Conservation (phyloP, 2,888 invertebrate genomes). For the Tiphia femorata region DNA sequence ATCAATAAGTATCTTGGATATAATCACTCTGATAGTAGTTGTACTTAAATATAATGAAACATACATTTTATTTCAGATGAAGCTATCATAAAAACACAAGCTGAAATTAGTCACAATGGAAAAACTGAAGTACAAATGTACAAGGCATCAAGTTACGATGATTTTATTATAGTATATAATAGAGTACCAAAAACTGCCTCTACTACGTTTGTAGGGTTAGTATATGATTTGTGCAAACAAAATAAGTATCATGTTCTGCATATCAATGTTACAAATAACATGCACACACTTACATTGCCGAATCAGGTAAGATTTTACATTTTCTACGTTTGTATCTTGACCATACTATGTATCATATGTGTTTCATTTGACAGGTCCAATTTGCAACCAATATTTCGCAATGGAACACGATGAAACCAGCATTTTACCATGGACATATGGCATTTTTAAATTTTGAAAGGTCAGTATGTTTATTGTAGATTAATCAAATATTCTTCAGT, state of each 20-base stretch:
- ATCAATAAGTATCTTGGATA: background rate
- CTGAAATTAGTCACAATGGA: conserved; percentile 45
- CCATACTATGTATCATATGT: background rate
- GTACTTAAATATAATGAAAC: conserved; percentile 28
- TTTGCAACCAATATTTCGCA: conserved; percentile 92
- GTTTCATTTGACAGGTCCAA: conserved; percentile 70
- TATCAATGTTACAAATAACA: conserved; percentile 95
- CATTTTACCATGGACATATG: conserved; percentile 97
- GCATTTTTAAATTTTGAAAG: conserved; percentile 95
- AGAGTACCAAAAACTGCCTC: conserved; percentile 98
- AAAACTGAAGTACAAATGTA: conserved; percentile 31
- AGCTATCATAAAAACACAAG: conserved; percentile 56
- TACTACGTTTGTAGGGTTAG: conserved; percentile 93
- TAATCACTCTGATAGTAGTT: background rate
- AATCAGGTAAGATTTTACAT: conserved; percentile 81
- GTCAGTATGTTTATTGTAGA: conserved; percentile 71
- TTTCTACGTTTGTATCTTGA: background rate
- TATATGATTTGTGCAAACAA: conserved; percentile 87
- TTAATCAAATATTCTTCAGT: conserved; percentile 8
- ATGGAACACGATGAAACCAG: conserved; percentile 93
- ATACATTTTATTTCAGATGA: conserved; percentile 62
- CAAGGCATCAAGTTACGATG: conserved; percentile 67
- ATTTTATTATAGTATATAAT: conserved; percentile 91
- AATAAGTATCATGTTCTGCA: conserved; percentile 89
- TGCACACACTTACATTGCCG: conserved; percentile 92